Base-by-base conservation (phyloP, 1,140 invertebrate species). In the Bombus haemorrhoidalis region DNA sequence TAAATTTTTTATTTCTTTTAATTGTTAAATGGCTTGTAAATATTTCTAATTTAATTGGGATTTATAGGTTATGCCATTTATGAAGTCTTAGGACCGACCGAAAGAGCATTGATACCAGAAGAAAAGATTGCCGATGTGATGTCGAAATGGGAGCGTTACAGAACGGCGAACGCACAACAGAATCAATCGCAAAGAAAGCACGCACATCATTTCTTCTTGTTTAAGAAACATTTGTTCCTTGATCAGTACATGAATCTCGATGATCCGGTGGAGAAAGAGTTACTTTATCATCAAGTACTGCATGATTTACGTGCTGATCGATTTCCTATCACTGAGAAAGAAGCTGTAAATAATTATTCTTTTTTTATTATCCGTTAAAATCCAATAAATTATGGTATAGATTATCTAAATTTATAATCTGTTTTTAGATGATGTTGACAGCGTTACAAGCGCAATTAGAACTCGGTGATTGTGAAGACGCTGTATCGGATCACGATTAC, bases 231-330 rank as follows among this genome's bases (percentile, higher is more conserved):
- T 91, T 94, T 99, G 74, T 99, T 99, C 95, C 96, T 98, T 90
- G 98, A 97, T 95, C 97, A 96, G 85, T 99, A 96, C 92, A 97
- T 98, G 93, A 98, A 98, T 94, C 95, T 97, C 87, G 97, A 96
- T 80, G 98, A 98, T 95, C 97, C 97, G 0, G 98, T 99, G 2
- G 99, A 99, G 95, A 99, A 99, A 94, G 98, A 99, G 95, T 95
- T 99, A 39, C 94, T 99, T n/a, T 99, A 99, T 95, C 98, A 99
- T 95, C 99, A 99, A 95, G 97, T 99, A 53, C 95, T 99, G 71
- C 98, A 99, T 92, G 97, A 98, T 92, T 96, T 99, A 34, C 96
- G 98, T 85, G 98, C 98, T 82, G 98, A 99, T 95, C 96, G 98
- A 34, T 98, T 99, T 92, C 98, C 98, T 1, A 97, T 99, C 47